Base-by-base conservation (phyloP, 2,888 invertebrate species). In the Scaptomyza caliginosa region DNA sequence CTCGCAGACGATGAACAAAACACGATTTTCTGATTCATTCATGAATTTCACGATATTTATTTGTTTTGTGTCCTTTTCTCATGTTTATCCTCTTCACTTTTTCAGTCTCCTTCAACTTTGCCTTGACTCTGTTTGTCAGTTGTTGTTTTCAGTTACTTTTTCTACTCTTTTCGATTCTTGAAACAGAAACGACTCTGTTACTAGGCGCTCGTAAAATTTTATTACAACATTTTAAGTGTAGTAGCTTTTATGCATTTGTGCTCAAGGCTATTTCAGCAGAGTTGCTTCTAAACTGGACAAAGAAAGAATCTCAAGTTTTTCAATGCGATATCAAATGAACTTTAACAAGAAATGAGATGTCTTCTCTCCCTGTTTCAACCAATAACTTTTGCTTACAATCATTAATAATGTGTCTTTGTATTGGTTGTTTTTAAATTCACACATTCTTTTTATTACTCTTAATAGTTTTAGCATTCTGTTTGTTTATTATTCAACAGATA, bases 11-110 rank as follows among this genome's bases (percentile, higher is more conserved):
- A 28, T 49, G 46, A 24, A 65, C 74, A 66, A 34, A 26, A 77
- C 82, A 74, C 74, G 72, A 83, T 81, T 86, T 69, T 69, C 82
- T 86, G 82, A 86, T 83, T 83, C 86, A 83, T 83, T 83, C 86
- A 83, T 83, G 86, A 86, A 81, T 74, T 66, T 81, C 72, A 81
- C 69, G 86, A 81, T 72, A 76, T 72, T 84, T 72, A 56, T 69
- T 86, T 74, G 59, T 55, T 67, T 76, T 77, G 72, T 77, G 69
- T 84, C 79, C 76, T 78, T 74, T 46, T 34, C 43, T 57, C n/a
- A n/a, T 28, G 52, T 48, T 51, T 55, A 28, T 24, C 30, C 13
- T 39, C 52, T 57, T 30, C 6, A 30, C 32, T 40, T 32, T 43
- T 28, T 40, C 24, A 28, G 46, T 34, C 52, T 24, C 4, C 28